Conservation (phyloP, 1,140 invertebrate genomes). For the Vollenhovia emeryi region DNA sequence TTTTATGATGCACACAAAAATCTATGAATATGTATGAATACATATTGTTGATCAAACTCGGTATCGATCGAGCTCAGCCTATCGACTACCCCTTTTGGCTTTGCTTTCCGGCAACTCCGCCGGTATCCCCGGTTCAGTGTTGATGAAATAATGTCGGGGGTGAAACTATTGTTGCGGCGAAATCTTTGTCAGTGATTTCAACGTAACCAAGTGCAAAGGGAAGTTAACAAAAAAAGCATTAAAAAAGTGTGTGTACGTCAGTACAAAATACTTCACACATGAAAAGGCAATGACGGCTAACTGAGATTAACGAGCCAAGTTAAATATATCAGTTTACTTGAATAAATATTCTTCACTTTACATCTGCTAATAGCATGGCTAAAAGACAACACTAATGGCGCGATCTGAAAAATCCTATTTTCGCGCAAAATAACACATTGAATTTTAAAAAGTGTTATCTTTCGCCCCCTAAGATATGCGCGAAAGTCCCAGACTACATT, state of each 20-base stretch:
- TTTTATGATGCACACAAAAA: background rate
- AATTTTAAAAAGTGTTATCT: slow-evolving; percentile 37
- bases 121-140: too few species aligned
- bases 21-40: background rate
- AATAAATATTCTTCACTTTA: background rate
- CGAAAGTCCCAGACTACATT: slow-evolving; percentile 18
- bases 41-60: background rate
- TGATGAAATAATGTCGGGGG: background rate
- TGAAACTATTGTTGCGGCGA: background rate
- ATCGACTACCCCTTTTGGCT: too few species aligned
- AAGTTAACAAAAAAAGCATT: background rate
- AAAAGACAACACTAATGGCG: background rate
- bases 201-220: background rate
- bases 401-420: background rate
- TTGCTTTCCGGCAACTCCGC: too few species aligned
- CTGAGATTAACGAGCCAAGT: background rate
- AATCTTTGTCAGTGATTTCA: slow-evolving; percentile 6
- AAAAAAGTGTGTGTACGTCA: background rate
- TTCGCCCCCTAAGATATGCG: background rate
- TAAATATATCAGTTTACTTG: background rate
- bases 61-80: background rate
- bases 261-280: background rate
- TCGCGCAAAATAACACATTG: background rate
- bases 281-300: background rate
- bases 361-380: background rate